These are phyloP conservation scores for Spodoptera frugiperda DNA, from an alignment of 1,140 invertebrate genomes.

Conservation along the genomic window DNA sequence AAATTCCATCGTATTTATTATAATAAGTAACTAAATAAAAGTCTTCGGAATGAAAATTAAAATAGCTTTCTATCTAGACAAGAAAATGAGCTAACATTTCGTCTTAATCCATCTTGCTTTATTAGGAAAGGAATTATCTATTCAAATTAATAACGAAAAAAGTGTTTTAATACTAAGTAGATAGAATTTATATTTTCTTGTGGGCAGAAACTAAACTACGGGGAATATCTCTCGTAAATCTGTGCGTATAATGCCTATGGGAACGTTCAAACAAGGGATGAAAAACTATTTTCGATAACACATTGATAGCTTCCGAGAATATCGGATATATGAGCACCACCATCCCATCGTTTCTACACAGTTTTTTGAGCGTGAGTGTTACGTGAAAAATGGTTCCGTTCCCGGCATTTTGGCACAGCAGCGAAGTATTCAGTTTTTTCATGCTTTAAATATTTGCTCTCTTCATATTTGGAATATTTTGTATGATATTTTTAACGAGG, in stretches of 20 bases:
- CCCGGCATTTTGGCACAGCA: background rate
- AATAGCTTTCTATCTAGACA: background rate
- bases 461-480: background rate
- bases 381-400: constrained; percentile 30
- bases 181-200: background rate
- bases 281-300: constrained; percentile 27
- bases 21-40: background rate
- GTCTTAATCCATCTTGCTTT: background rate
- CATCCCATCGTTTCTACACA: background rate
- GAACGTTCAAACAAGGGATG: constrained; percentile 19
- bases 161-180: background rate
- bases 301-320: constrained; percentile 27
- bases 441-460: background rate
- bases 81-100: background rate
- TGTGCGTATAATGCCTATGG: constrained; percentile 9
- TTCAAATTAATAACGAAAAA: constrained; percentile 5
- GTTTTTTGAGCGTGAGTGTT: background rate
- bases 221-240: background rate
- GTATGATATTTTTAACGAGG: background rate
- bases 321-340: background rate
- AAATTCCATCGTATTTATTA: constrained; percentile 5
- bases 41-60: background rate
- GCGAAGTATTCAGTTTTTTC: background rate
- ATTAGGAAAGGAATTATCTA: background rate
- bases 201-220: background rate